A percentile compares a stretch with the other conserved stretches of the same genome.
Conservation (phyloP, 2,113 vertebrate species). For the Cavia aperea region DNA sequence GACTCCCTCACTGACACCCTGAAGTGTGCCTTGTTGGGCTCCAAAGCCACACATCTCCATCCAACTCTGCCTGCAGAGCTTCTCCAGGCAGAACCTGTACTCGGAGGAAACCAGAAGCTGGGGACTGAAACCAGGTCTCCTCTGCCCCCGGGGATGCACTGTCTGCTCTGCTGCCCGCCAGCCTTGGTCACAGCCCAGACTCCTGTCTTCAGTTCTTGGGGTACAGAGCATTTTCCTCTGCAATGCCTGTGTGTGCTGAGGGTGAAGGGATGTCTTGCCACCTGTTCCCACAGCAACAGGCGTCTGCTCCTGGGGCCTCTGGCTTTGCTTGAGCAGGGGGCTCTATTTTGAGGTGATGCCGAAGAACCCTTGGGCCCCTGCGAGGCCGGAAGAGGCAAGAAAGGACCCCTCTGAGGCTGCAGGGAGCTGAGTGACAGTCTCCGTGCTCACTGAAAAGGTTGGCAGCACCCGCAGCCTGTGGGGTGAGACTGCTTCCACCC, state of each 20-base stretch:
- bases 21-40: not conserved
- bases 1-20: not conserved
- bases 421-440: not conserved
- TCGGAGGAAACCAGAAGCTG: not conserved
- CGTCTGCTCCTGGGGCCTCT: accelerated
- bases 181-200: not conserved
- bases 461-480: not conserved
- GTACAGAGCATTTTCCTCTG: not conserved
- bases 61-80: not conserved
- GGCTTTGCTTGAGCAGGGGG: not conserved
- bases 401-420: not conserved
- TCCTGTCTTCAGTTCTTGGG: not conserved
- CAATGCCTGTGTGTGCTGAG: too few species aligned
- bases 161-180: not conserved
- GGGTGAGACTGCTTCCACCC: not conserved
- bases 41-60: not conserved
- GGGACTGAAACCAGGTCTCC: not conserved
- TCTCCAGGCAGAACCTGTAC: not conserved
- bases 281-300: not conserved
- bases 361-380: not conserved
- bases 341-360: not conserved
- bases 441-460: not conserved
- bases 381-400: not conserved
- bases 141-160: not conserved
- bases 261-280: not conserved